Percentiles rank a stretch among this genome's conserved stretches.
Evolutionary conservation across 2,113 vertebrate genomes (phyloP).

Genomic region (Choloepus hoffmanni): DNA sequence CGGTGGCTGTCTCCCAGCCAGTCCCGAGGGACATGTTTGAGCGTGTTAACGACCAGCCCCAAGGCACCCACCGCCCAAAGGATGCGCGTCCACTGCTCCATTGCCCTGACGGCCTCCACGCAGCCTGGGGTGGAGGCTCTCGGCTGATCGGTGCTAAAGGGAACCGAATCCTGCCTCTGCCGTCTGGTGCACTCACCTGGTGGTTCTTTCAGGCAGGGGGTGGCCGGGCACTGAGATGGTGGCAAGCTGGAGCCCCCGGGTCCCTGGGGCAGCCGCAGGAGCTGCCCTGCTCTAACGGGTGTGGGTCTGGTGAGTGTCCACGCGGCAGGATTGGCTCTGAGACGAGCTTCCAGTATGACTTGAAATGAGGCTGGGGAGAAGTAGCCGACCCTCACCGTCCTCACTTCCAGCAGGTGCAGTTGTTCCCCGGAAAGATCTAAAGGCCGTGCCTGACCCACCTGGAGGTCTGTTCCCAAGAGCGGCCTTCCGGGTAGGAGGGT

Average conservation of each 20-base stretch:
- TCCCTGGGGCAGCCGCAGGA: too few relatives aligned
- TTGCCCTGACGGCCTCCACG: too few relatives aligned
- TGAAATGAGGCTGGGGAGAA: not conserved
- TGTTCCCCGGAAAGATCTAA: not conserved
- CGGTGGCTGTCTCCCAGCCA: not conserved
- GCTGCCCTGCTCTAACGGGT: too few relatives aligned
- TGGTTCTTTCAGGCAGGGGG: not conserved
- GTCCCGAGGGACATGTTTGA: not conserved
- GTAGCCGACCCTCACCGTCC: not conserved
- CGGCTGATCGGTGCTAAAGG: not conserved
- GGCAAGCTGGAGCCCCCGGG: too few relatives aligned
- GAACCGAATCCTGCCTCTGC: not conserved
- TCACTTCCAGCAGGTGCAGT: not conserved
- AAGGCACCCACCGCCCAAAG: too few relatives aligned
- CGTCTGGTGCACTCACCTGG: not conserved
- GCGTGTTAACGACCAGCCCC: not conserved
- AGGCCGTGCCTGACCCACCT: not conserved
- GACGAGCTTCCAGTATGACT: too few relatives aligned
- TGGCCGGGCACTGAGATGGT: too few relatives aligned
- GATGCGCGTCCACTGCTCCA: too few relatives aligned
- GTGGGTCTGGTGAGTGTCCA: too few relatives aligned
- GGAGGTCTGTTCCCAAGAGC: not conserved
- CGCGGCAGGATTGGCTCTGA: too few relatives aligned
- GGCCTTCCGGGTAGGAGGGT: not conserved
- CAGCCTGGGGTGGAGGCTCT: not conserved